Percentiles rank a stretch among this genome's conserved stretches.
Evolutionary conservation across 2,113 vertebrate species (phyloP).

Genomic region (Neolamprologus tretocephalus): DNA sequence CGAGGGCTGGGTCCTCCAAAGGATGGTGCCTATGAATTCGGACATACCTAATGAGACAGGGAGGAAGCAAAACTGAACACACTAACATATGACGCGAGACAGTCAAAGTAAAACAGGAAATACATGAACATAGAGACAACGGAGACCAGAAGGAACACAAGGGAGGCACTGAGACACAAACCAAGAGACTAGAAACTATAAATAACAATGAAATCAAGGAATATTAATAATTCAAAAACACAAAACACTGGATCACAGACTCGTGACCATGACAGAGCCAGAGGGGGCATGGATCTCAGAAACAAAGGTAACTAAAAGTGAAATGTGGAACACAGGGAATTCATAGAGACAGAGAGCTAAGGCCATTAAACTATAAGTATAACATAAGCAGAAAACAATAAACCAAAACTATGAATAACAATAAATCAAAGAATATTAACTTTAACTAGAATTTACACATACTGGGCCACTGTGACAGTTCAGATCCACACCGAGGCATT

Average conservation of each 20-base stretch:
- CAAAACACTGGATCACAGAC: neutral
- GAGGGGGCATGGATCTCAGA: neutral
- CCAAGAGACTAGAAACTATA: neutral
- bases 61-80: neutral
- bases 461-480: neutral
- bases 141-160: neutral
- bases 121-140: neutral
- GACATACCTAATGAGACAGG: neutral
- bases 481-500: neutral
- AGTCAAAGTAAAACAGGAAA: neutral
- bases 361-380: neutral
- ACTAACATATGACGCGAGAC: neutral
- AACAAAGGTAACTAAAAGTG: neutral
- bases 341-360: neutral
- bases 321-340: neutral
- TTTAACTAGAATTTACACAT: neutral
- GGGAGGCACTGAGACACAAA: neutral
- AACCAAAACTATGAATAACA: neutral
- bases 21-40: neutral
- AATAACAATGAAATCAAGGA: neutral
- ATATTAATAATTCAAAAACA: neutral
- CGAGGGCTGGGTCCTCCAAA: neutral
- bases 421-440: neutral
- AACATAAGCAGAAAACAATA: neutral
- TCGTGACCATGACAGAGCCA: neutral